Evolutionary conservation across 2,113 vertebrate species (phyloP), one percentile per base, ranked within the genome.

Genomic region (Ameiurus melas): DNA sequence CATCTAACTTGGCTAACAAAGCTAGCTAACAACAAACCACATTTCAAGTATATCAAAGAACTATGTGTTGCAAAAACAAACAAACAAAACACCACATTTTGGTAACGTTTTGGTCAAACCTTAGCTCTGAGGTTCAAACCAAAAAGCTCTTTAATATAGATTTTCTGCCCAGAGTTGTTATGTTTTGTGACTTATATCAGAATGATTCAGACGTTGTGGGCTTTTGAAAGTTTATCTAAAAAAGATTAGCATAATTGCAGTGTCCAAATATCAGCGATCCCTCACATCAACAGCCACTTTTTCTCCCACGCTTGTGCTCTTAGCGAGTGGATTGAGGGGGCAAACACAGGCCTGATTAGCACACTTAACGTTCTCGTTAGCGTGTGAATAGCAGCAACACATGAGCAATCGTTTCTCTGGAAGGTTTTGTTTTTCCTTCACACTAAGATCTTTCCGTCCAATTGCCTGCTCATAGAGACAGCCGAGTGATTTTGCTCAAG

Each of bases 401-500:
- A 47, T 13, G 4, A 30, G 51, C 55, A 81, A 57, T 85, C 51
- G 36, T 71, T 53, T 78, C 20, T 53, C 25, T 39, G 60, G 55
- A 47, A 33, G 33, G 12, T 27, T 70, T 70, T 33, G 10, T 47
- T 64, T 20, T 47, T 53, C 17, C 51, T n/a, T 62, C 43, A 0
- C 3, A 14, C 7, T 2, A 5, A 79, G 22, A 68, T 36, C 22
- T 84, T 66, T 87, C 58, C 14, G 5, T 78, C 30, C 43, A 55
- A 9, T 43, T 25, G 88, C 51, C 30, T 66, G 84, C 62, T 77
- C 64, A 14, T 19, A 66, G 53, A 82, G 79, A 62, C 30, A 36
- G 66, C 80, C 53, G 39, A 81, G 66, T 84, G 62, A 36, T 81
- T 58, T 78, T 6, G 75, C 66, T 55, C 89, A 91, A 93, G 91